Conservation (phyloP, 1,140 invertebrate genomes). For the Zaprionus davidi region DNA sequence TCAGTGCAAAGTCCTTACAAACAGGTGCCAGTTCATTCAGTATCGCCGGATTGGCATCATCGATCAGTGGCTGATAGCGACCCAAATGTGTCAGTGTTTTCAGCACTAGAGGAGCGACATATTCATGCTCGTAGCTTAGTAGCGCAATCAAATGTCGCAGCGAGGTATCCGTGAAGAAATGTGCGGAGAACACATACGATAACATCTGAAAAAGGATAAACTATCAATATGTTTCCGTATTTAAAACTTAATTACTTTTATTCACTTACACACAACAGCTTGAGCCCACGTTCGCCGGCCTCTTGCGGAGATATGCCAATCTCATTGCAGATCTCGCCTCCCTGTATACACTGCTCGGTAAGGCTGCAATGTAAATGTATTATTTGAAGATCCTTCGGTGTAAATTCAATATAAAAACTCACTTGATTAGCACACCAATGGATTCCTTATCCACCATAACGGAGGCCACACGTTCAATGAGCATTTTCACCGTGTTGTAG, state of each 20-base stretch:
- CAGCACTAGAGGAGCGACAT: slow-evolving; percentile 92
- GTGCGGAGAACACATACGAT: slow-evolving; percentile 95
- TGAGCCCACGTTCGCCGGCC: slow-evolving; percentile 92
- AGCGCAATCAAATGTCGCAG: slow-evolving; percentile 92
- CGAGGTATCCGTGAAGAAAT: slow-evolving; percentile 95
- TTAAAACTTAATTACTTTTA: neutral
- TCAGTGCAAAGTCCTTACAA: slow-evolving; percentile 93
- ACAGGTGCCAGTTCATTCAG: slow-evolving; percentile 91
- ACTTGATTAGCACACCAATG: slow-evolving; percentile 89
- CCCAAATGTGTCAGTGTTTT: slow-evolving; percentile 94
- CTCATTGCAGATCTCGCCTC: slow-evolving; percentile 86
- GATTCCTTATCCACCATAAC: slow-evolving; percentile 97
- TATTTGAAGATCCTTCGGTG: neutral
- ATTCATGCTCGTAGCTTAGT: slow-evolving; percentile 92
- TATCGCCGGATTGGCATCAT: slow-evolving; percentile 82
- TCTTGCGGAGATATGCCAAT: slow-evolving; percentile 91
- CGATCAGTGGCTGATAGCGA: slow-evolving; percentile 92
- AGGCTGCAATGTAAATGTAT: slow-evolving; percentile 44
- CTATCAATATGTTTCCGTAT: neutral
- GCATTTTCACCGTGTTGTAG: slow-evolving; percentile 97
- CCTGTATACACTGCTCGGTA: slow-evolving; percentile 81
- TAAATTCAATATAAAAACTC: slow-evolving; percentile 66
- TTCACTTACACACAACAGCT: slow-evolving; percentile 89
- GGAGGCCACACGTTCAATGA: slow-evolving; percentile 96
- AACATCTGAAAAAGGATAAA: slow-evolving; percentile 84